Conservation (phyloP, 2,113 vertebrate genomes). For the Ptychochromis oligacanthus region DNA sequence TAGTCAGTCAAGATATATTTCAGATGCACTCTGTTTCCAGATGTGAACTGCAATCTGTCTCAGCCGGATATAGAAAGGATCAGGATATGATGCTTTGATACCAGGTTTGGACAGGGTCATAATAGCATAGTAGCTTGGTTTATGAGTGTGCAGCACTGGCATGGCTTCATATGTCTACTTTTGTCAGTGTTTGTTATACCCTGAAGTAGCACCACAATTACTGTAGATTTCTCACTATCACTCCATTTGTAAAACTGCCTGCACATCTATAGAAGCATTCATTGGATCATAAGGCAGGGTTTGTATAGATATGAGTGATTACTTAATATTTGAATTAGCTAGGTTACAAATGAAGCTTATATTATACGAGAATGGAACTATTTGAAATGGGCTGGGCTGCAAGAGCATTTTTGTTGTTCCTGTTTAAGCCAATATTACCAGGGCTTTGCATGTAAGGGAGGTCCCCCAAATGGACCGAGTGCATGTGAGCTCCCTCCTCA, state of each 20-base stretch:
- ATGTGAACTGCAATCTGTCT: conserved; percentile 24
- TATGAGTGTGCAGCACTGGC: conserved; percentile 8
- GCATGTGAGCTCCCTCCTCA: not conserved
- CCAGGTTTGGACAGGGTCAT: conserved; percentile 3
- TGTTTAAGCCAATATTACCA: not conserved
- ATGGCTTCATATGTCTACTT: not conserved
- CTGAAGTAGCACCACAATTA: conserved; percentile 26
- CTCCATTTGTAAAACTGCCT: conserved; percentile 3
- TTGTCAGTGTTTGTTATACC: conserved; percentile 25
- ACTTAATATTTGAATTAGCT: not conserved
- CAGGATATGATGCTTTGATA: conserved; percentile 49
- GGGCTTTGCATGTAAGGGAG: not conserved
- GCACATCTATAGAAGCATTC: not conserved
- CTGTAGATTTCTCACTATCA: not conserved
- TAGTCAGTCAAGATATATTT: conserved; percentile 37
- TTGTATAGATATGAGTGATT: not conserved
- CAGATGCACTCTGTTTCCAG: conserved; percentile 12
- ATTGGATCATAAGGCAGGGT: not conserved
- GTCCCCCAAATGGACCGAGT: not conserved
- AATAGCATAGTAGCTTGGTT: conserved; percentile 10
- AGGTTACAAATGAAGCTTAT: conserved; percentile 4
- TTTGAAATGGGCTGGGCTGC: conserved; percentile 13
- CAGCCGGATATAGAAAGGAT: conserved; percentile 18
- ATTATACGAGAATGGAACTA: not conserved
- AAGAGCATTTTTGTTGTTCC: conserved; percentile 22